These are phyloP conservation scores for Varanus salvator DNA, from an alignment of 2,113 vertebrate species.

Conservation along the genomic window DNA sequence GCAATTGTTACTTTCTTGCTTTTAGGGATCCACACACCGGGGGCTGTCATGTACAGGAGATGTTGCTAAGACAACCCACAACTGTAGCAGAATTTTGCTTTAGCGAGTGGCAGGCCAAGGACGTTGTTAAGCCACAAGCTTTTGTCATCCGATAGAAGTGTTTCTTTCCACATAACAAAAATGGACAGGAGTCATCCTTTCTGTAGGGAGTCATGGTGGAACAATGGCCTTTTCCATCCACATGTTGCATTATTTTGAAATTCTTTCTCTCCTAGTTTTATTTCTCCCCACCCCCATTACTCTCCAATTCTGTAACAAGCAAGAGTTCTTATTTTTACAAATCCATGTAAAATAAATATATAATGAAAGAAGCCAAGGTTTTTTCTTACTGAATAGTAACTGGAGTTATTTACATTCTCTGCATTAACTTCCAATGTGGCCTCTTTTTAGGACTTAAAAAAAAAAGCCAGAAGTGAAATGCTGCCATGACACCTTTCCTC, in stretches of 20 bases:
- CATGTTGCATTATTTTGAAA: not conserved
- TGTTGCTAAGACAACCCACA: slow-evolving; percentile 19
- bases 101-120: slow-evolving; percentile 1
- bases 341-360: not conserved
- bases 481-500: too few species aligned
- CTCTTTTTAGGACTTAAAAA: not conserved
- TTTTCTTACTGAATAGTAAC: not conserved
- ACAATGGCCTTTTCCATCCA: not conserved
- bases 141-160: not conserved
- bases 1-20: not conserved
- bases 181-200: slow-evolving; percentile 3
- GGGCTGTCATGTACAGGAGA: not conserved
- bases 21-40: not conserved
- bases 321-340: not conserved
- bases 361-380: not conserved
- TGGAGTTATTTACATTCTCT: not conserved
- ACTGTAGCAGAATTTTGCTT: slow-evolving; percentile 1
- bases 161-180: not conserved
- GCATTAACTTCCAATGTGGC: not conserved
- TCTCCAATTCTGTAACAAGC: not conserved
- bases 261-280: not conserved
- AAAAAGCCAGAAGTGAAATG: not conserved
- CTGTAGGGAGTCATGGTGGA: not conserved
- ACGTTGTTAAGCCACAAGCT: slow-evolving; percentile 6
- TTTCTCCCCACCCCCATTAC: not conserved